Conservation (phyloP, 37 sponge, comb jelly and placozoan species). For the Crambe crambe region DNA sequence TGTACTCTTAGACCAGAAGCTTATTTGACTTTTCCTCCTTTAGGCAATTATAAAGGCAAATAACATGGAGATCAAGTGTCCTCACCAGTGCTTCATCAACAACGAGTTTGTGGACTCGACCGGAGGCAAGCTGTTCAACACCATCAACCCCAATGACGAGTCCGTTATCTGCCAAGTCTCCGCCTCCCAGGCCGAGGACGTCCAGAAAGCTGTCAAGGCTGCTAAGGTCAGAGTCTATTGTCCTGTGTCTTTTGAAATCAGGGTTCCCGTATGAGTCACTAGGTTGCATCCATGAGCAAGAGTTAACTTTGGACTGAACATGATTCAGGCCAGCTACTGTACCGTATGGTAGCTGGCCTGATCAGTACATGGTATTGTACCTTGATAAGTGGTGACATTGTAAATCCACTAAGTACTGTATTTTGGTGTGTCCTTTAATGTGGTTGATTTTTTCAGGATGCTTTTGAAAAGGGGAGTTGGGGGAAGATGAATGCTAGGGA, state of each 20-base stretch:
- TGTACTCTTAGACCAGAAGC: too few relatives aligned
- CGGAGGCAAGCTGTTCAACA: slow-evolving; percentile 60
- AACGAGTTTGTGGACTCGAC: slow-evolving; percentile 80
- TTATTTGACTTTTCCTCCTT: not conserved
- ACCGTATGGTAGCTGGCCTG: too few relatives aligned
- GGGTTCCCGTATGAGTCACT: not conserved
- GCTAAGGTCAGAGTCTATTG: slow-evolving; percentile 87
- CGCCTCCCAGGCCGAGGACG: slow-evolving; percentile 69
- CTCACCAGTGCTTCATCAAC: slow-evolving; percentile 90
- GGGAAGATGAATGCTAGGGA: slow-evolving; percentile 93
- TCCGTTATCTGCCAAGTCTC: slow-evolving; percentile 68
- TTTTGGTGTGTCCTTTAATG: not conserved
- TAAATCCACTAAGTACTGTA: too few relatives aligned
- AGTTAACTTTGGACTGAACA: too few relatives aligned
- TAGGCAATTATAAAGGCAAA: slow-evolving; percentile 64
- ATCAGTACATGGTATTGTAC: too few relatives aligned
- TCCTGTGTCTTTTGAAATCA: not conserved
- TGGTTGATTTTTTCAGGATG: slow-evolving; percentile 40
- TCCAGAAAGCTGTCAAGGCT: slow-evolving; percentile 81
- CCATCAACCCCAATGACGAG: slow-evolving; percentile 88
- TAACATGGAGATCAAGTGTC: slow-evolving; percentile 74
- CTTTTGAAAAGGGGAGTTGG: slow-evolving; percentile 88
- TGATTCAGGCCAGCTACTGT: too few relatives aligned
- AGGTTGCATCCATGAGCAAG: too few relatives aligned
- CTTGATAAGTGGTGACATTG: too few relatives aligned